A percentile compares a stretch with the other conserved stretches of the same genome.
Conservation (phyloP, 2,888 invertebrate genomes). For the Aphidoletes aphidimyza region DNA sequence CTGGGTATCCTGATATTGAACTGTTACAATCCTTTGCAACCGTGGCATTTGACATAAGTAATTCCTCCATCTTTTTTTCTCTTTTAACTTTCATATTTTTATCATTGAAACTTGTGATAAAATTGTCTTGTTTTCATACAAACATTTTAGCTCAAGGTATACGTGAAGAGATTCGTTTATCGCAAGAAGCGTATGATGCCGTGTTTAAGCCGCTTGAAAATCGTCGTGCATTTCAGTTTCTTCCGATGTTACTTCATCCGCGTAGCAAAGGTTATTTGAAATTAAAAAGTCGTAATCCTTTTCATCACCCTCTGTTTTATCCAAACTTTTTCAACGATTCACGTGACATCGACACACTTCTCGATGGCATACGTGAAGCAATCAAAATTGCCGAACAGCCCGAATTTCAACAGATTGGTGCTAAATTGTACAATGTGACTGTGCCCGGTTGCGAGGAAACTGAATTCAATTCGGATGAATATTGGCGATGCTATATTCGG, state of each 20-base stretch:
- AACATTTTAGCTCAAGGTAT: conserved; percentile 47
- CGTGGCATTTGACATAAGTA: conserved; percentile 70
- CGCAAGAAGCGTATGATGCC: conserved; percentile 62
- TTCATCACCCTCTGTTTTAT: conserved; percentile 70
- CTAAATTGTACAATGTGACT: conserved; percentile 71
- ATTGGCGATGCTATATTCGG: conserved; percentile 76
- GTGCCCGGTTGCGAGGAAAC: conserved; percentile 72
- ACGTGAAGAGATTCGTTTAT: conserved; percentile 67
- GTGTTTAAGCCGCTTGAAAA: conserved; percentile 64
- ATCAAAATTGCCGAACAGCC: conserved; percentile 71
- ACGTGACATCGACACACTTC: conserved; percentile 73
- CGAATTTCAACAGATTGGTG: conserved; percentile 70
- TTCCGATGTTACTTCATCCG: conserved; percentile 71
- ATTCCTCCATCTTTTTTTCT: conserved; percentile 55
- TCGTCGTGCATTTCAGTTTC: conserved; percentile 67
- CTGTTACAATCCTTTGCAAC: conserved; percentile 71
- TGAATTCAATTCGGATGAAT: conserved; percentile 73
- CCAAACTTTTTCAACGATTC: conserved; percentile 72
- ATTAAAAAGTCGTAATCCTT: conserved; percentile 69
- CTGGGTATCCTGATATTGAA: conserved; percentile 74
- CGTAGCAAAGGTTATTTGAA: conserved; percentile 71
- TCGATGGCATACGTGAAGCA: conserved; percentile 73
- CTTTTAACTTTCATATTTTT: background rate
- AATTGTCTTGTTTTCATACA: conserved; percentile 47
- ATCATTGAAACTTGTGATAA: conserved; percentile 62